Evolutionary conservation across 1,140 invertebrate genomes (phyloP), one percentile per base, ranked within the genome.

Genomic region (Drosophila tristis): DNA sequence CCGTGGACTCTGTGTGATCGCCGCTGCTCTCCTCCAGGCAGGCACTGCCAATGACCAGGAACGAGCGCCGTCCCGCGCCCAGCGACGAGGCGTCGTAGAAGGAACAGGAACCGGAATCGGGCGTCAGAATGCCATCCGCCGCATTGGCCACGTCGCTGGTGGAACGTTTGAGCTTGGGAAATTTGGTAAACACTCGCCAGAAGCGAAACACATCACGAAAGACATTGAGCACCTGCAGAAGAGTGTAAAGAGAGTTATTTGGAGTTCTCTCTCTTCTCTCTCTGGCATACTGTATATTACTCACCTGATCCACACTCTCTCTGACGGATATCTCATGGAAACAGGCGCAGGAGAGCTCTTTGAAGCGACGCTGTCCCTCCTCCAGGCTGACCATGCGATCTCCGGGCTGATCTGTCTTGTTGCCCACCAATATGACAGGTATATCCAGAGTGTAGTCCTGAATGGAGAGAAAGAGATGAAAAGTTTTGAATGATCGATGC

Each of bases 301-400:
- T 80, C 77, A 96, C 95, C 93, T 96, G 95, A 42, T 96, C 95
- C 47, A 96, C 94, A 74, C 95, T 96, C 82, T 97, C 96, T 55
- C 96, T 93, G 1, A 96, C 96, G 2, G 96, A 97, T 51, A 97
- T 96, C 91, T 97, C 96, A 82, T 96, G 96, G 82, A 97, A 97
- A 73, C 95, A 95, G 11, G 96, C 95, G 84, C 96, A 97, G 35
- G 96, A 96, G 57, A 97, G 96, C 92, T 95, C 96, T 87, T 95
- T 94, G 68, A 95, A 96, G 15, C 96, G 92, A 23, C 94, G 92
- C 71, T 95, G 95, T 0, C 95, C 95, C 68, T 97, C 96, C 54
- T 95, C 94, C 0, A 93, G 92, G 8, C 93, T 93, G 0, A 97
- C 95, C 95, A 97, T 96, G 25, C 96, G 93, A 80, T 97, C 96